Conservation (phyloP, 64 coral and sea anemone genomes). For the Anthopleura sola region DNA sequence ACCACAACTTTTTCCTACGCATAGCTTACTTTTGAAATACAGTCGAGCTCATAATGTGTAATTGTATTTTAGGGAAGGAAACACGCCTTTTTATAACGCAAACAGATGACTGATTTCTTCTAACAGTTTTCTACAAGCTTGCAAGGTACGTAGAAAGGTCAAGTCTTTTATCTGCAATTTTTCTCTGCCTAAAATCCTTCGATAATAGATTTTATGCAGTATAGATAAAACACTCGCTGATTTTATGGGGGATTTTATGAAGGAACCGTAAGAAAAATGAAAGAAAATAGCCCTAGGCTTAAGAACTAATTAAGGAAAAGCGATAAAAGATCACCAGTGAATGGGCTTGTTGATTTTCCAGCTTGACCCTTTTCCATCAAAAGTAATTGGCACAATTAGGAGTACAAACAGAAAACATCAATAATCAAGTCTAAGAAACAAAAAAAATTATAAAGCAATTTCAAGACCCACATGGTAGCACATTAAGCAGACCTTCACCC, state of each 20-base stretch:
- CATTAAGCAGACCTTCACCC: neutral
- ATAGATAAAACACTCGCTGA: neutral
- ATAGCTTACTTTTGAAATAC: neutral
- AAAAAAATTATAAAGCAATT: neutral
- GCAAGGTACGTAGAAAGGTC: neutral
- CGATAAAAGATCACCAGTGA: slow-evolving; percentile 5
- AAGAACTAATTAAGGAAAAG: neutral
- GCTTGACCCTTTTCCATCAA: slow-evolving; percentile 2
- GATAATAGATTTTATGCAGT: neutral
- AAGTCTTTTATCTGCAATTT: neutral
- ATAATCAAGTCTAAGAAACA: neutral
- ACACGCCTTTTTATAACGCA: neutral
- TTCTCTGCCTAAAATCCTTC: neutral
- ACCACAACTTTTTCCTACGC: neutral
- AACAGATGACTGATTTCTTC: neutral
- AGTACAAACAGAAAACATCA: neutral
- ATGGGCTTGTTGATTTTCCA: neutral
- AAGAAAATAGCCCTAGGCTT: neutral
- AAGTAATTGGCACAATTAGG: neutral
- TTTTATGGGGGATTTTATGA: neutral
- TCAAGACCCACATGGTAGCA: neutral
- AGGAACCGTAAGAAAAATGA: neutral
- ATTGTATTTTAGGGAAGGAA: neutral
- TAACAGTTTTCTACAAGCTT: neutral
- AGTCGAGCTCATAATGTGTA: neutral